Conservation (phyloP, 2,888 invertebrate genomes). For the Drosophila longiperda region DNA sequence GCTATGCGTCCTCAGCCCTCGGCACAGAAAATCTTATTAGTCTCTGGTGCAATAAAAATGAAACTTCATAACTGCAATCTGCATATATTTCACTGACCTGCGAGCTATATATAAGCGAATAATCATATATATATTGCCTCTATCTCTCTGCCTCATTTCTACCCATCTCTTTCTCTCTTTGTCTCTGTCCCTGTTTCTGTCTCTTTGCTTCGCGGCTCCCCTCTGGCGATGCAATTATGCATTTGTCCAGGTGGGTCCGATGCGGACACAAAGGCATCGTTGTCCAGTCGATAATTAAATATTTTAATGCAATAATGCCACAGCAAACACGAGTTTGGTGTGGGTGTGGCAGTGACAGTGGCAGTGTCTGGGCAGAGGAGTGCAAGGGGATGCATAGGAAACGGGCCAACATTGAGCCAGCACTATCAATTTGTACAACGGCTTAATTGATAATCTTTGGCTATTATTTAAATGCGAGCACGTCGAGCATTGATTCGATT, state of each 20-base stretch:
- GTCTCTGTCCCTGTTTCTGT: neutral
- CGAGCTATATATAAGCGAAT: conserved; percentile 21
- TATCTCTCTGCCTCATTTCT: neutral
- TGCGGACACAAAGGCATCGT: conserved; percentile 49
- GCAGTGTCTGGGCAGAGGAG: neutral
- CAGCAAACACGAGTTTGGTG: conserved; percentile 16
- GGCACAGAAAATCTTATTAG: conserved; percentile 54
- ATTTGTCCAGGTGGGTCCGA: conserved; percentile 47
- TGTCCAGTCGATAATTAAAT: conserved; percentile 73
- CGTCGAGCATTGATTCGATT: conserved; percentile 68
- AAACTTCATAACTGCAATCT: conserved; percentile 57
- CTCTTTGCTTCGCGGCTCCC: conserved; percentile 22
- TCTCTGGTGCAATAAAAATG: conserved; percentile 52
- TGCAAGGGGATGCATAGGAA: neutral
- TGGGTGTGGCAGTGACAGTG: conserved; percentile 2
- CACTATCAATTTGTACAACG: conserved; percentile 76
- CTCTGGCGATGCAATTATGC: conserved; percentile 59
- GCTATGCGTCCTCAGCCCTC: conserved; percentile 3
- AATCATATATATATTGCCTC: conserved; percentile 27
- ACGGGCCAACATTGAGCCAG: conserved; percentile 42
- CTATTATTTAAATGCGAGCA: conserved; percentile 76
- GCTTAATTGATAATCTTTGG: conserved; percentile 80
- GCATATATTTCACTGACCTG: conserved; percentile 37
- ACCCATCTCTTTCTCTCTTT: neutral
- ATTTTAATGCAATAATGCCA: conserved; percentile 74